These are phyloP conservation scores for Drymodes brunneopygia DNA, from an alignment of 2,113 vertebrate genomes.

Conservation along the genomic window DNA sequence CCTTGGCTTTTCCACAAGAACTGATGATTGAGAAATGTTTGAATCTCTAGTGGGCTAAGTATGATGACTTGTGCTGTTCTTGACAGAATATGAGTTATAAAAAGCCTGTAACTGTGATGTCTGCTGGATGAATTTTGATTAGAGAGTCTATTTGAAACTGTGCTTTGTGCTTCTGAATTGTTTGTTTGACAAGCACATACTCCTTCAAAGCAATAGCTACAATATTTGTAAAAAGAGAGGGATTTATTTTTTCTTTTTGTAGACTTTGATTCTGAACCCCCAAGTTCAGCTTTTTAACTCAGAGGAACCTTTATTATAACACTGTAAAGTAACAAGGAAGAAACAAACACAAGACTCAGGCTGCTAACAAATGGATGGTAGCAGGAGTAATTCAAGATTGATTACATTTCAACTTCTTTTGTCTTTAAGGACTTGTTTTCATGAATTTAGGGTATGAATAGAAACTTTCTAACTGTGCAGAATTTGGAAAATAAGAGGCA, in stretches of 20 bases:
- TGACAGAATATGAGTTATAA: neutral
- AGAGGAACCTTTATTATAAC: neutral
- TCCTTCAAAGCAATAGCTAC: neutral
- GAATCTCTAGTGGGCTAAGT: neutral
- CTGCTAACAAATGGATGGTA: neutral
- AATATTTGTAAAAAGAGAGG: neutral
- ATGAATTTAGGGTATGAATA: neutral
- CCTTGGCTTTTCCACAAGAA: neutral
- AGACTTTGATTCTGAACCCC: neutral
- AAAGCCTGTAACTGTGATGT: neutral
- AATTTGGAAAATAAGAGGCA: neutral
- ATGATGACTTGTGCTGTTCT: neutral
- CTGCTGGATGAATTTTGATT: neutral
- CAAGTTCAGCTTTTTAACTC: neutral
- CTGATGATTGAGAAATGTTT: neutral
- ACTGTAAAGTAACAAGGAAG: neutral
- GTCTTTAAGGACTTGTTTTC: neutral
- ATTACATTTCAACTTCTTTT: neutral
- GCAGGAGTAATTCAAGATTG: neutral
- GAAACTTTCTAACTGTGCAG: neutral
- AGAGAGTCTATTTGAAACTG: neutral
- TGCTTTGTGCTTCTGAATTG: neutral
- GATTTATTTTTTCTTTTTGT: neutral
- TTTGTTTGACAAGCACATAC: neutral
- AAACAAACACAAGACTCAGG: neutral